Base-by-base conservation (phyloP, 2,113 vertebrate genomes). In the Scomber colias region DNA sequence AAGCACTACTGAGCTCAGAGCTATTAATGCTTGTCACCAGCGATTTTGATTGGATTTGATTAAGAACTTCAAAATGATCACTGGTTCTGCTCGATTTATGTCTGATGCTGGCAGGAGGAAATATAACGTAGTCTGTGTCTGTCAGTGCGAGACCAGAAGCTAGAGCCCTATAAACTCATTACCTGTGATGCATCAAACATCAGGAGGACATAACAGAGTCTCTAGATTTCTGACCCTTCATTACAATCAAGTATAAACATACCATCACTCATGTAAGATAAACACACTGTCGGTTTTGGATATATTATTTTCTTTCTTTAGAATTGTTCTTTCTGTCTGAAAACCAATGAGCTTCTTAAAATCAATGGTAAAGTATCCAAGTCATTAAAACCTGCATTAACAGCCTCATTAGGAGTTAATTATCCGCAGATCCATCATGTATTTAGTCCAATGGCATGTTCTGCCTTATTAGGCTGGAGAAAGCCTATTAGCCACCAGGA, bases 341-440 rank as follows among this genome's bases (percentile, higher is more conserved):
- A 57, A 72, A 57, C 48, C 44, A 61, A 65, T 31, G 31, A 82
- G 74, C 71, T 73, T 14, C 56, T 84, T 73, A 10, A 59, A 80
- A 69, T 84, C 50, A 63, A 24, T 12, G 69, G 19, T 56, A 87
- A 90, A 86, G 84, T 83, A 88, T 83, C 64, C 4, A 40, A 81
- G 66, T 85, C 87, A 75, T 89, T 90, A 80, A 72, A 62, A 62
- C 16, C 45, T 64, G 62, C 65, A 88, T 91, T 91, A 93, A 88
- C 62, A 77, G 83, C 69, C 86, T 87, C 82, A 75, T 90, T 92
- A 77, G 71, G 45, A 27, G 74, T 83, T 91, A 90, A 94, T 93
- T 92, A 91, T 70, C 74, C 4, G 4, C 80, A 73, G 82, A 84
- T 87, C 79, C 64, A 79, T 90, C 81, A 68, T 81, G 83, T 82